Conservation (phyloP, 2,113 vertebrate genomes). For the Oriolus oriolus region DNA sequence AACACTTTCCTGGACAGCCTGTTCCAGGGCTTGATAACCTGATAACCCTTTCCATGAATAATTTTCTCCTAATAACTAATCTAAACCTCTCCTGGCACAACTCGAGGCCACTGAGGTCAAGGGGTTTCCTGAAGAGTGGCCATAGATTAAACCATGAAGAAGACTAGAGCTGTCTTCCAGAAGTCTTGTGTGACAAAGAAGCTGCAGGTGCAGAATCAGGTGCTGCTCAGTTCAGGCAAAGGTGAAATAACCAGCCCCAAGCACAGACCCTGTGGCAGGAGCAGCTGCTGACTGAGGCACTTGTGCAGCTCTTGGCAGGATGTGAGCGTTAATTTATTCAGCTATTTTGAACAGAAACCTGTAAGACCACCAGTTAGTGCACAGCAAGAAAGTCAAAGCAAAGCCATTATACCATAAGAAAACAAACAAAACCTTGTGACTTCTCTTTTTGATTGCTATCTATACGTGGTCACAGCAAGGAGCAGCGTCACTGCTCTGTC, state of each 20-base stretch:
- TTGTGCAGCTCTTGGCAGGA: neutral
- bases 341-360: neutral
- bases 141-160: neutral
- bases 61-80: neutral
- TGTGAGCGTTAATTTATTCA: neutral
- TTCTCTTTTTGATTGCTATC: neutral
- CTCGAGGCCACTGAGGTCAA: neutral
- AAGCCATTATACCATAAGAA: neutral
- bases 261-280: neutral
- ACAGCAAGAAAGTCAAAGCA: neutral
- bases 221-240: neutral
- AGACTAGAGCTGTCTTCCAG: neutral
- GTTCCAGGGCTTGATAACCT: neutral
- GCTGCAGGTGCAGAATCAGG: neutral
- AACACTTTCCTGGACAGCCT: neutral
- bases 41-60: neutral
- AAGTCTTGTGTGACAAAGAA: neutral
- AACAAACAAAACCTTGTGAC: neutral
- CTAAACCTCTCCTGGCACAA: neutral
- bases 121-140: neutral
- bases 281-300: neutral
- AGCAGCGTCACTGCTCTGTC: neutral
- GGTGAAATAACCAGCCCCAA: neutral
- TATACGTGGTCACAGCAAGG: accelerated
- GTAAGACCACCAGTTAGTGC: neutral